A percentile compares a stretch with the other conserved stretches of the same genome.
Conservation (phyloP, 2,888 invertebrate genomes). For the Steinernema carpocapsae region DNA sequence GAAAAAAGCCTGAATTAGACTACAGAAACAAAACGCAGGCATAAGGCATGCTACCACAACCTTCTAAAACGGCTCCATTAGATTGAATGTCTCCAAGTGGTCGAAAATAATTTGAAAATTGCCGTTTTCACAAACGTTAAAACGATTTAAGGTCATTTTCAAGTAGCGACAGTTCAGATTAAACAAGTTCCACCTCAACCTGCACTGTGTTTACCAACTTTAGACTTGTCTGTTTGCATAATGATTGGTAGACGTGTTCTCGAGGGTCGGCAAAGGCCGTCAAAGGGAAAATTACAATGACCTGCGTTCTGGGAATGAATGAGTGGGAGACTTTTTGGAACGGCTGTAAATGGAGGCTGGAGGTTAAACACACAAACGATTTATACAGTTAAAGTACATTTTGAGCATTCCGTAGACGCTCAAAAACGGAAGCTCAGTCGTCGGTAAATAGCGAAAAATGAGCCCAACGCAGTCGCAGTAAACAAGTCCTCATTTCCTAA, state of each 20-base stretch:
- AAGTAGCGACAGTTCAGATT: not conserved
- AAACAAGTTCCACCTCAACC: no score
- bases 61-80: not conserved
- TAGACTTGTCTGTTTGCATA: not conserved
- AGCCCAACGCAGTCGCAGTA: no score
- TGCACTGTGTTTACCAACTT: not conserved
- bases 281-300: no score
- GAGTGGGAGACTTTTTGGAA: constrained; percentile 5
- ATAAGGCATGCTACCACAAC: not conserved
- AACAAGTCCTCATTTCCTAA: no score
- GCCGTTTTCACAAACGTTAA: not conserved
- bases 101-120: not conserved
- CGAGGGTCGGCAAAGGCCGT: no score
- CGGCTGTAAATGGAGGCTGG: no score
- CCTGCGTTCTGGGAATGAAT: not conserved
- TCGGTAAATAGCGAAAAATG: no score
- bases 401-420: no score
- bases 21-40: not conserved
- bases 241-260: not conserved
- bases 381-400: no score
- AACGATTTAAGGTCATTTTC: not conserved
- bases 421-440: no score
- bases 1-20: no score
- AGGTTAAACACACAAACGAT: no score
- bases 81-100: not conserved